Conservation (phyloP, 2,113 vertebrate genomes). For the Ceyx melanurus region DNA sequence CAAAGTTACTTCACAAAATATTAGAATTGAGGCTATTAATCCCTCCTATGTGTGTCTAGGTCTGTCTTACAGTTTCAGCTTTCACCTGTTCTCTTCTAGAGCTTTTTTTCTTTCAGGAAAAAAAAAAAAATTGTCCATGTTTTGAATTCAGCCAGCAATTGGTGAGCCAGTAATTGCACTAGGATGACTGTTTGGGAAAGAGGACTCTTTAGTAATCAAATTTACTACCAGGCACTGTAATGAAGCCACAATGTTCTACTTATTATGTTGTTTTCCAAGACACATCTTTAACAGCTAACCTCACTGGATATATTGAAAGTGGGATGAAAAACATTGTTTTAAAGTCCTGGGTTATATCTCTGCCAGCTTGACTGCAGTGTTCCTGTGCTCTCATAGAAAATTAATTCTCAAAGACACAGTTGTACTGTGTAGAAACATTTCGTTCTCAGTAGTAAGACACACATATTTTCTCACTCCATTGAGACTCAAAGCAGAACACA, state of each 20-base stretch:
- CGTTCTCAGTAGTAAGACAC: not conserved
- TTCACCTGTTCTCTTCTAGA: not conserved
- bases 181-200: not conserved
- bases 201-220: not conserved
- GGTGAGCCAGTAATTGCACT: conserved; percentile 14
- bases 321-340: not conserved
- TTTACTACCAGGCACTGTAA: conserved; percentile 10
- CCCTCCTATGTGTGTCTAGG: not conserved
- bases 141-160: not conserved
- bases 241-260: not conserved
- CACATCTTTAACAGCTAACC: not conserved
- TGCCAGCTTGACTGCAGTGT: not conserved
- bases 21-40: not conserved
- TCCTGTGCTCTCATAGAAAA: not conserved
- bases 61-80: not conserved
- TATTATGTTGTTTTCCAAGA: not conserved
- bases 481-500: not conserved
- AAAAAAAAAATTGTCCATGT: not conserved
- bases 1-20: not conserved
- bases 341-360: not conserved
- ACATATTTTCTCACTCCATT: not conserved
- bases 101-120: not conserved
- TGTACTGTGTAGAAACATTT: not conserved
- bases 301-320: not conserved
- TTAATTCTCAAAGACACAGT: not conserved